These are phyloP conservation scores for Pterobdella sp. DNA, from an alignment of 2,888 invertebrate genomes.

Conservation along the genomic window DNA sequence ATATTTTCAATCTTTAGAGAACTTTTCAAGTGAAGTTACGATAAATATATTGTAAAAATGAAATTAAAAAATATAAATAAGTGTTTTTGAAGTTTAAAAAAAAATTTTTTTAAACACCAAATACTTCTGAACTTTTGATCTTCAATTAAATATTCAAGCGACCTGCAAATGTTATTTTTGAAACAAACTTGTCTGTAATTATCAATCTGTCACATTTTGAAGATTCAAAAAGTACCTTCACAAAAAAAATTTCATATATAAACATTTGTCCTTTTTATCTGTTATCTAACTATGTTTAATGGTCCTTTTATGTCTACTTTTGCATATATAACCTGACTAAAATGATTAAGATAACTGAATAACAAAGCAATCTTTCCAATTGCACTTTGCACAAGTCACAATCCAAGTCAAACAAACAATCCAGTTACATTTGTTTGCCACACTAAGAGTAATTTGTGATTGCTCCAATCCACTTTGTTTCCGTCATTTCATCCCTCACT, in stretches of 20 bases:
- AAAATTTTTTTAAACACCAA: neutral
- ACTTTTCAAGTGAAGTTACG: too few species aligned
- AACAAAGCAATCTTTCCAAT: constrained; percentile 24
- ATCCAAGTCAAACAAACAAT: neutral
- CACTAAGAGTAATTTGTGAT: neutral
- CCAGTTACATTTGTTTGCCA: neutral
- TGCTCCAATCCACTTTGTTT: neutral
- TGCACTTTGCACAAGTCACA: constrained; percentile 13
- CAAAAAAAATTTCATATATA: neutral
- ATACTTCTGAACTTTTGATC: neutral
- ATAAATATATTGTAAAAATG: too few species aligned
- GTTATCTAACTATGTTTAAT: neutral
- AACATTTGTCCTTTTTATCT: neutral
- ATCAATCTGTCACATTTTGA: neutral
- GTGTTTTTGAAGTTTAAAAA: too few species aligned
- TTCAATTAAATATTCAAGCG: neutral
- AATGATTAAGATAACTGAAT: constrained; percentile 19
- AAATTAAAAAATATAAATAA: too few species aligned
- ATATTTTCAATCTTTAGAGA: too few species aligned
- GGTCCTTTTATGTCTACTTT: too few species aligned
- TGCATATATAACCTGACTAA: neutral
- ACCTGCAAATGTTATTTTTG: neutral
- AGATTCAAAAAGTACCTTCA: too few species aligned
- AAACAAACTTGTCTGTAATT: neutral
- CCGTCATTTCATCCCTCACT: too few species aligned